Conservation (phyloP, 2,888 invertebrate species). For the Scaptomyza tumidula region DNA sequence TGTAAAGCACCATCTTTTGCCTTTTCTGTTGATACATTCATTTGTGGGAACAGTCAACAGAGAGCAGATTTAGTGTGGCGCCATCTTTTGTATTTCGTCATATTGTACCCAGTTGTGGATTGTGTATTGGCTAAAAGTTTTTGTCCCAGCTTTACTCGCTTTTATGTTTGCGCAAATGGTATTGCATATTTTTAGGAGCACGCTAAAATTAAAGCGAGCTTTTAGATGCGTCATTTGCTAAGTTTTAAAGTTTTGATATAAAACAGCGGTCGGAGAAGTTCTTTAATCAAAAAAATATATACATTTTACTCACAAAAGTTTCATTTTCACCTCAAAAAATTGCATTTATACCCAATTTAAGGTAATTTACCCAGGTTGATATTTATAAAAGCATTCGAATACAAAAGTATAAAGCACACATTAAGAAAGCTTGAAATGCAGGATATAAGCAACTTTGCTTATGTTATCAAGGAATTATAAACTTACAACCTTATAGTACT, state of each 20-base stretch:
- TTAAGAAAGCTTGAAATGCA: background rate
- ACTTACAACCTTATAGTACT: too few relatives aligned
- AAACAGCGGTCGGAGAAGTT: too few relatives aligned
- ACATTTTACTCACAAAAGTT: too few relatives aligned
- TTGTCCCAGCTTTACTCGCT: background rate
- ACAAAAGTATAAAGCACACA: background rate
- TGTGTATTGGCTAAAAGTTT: constrained; percentile 9
- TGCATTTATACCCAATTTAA: too few relatives aligned
- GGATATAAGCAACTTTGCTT: background rate
- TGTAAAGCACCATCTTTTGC: constrained; percentile 4
- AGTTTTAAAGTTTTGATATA: background rate
- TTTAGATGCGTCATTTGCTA: background rate
- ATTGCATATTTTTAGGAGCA: constrained; percentile 15
- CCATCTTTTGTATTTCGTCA: constrained; percentile 4
- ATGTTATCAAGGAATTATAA: too few relatives aligned
- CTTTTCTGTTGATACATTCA: background rate
- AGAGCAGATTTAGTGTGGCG: background rate
- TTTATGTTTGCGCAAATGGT: background rate
- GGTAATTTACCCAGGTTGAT: background rate
- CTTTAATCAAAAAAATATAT: too few relatives aligned
- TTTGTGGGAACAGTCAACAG: background rate
- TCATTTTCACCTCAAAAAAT: too few relatives aligned
- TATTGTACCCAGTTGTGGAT: background rate
- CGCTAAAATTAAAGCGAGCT: background rate
- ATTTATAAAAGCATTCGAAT: background rate